Percentiles rank a stretch among this genome's conserved stretches.
Evolutionary conservation across 2,888 invertebrate species (phyloP).

Genomic region (Aspidiotus rigidus): DNA sequence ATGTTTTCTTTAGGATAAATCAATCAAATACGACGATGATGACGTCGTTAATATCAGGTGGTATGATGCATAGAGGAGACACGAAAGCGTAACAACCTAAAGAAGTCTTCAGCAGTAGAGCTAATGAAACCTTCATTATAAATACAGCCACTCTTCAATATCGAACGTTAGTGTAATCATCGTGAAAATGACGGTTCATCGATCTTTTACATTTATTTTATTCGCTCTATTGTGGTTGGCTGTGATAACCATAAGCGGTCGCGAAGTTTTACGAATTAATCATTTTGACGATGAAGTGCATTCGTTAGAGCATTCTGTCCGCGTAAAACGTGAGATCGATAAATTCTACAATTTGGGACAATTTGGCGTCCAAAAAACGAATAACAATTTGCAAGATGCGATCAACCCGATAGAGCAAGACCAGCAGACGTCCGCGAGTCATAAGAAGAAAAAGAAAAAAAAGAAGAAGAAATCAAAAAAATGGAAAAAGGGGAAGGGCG

Average conservation of each 20-base stretch:
- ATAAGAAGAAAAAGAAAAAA: slow-evolving; percentile 42
- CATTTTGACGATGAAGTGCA: slow-evolving; percentile 36
- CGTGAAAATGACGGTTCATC: slow-evolving; percentile 22
- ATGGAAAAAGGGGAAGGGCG: slow-evolving; percentile 52
- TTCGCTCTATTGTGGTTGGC: slow-evolving; percentile 13
- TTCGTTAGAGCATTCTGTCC: slow-evolving; percentile 42
- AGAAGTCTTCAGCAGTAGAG: slow-evolving; percentile 6
- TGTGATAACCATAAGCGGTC: slow-evolving; percentile 10
- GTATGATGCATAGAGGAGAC: not conserved
- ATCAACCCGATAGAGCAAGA: slow-evolving; percentile 5
- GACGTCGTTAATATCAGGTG: too few species aligned
- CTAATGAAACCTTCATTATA: slow-evolving; percentile 26
- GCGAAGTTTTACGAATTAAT: slow-evolving; percentile 6
- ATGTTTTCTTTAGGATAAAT: too few species aligned
- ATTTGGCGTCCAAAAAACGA: too few species aligned
- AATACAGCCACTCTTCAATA: slow-evolving; percentile 11
- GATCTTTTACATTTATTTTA: slow-evolving; percentile 4
- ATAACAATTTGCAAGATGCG: not conserved
- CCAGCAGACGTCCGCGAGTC: slow-evolving; percentile 41
- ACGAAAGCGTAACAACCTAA: slow-evolving; percentile 31
- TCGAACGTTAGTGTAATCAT: slow-evolving; percentile 19
- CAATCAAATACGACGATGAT: too few species aligned
- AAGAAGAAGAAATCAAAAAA: slow-evolving; percentile 35
- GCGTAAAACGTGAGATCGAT: slow-evolving; percentile 42
- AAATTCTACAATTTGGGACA: slow-evolving; percentile 16